phyloP scores from a whole-genome alignment of 2,888 invertebrate genomes.

The Pomacea canaliculata region DNA sequence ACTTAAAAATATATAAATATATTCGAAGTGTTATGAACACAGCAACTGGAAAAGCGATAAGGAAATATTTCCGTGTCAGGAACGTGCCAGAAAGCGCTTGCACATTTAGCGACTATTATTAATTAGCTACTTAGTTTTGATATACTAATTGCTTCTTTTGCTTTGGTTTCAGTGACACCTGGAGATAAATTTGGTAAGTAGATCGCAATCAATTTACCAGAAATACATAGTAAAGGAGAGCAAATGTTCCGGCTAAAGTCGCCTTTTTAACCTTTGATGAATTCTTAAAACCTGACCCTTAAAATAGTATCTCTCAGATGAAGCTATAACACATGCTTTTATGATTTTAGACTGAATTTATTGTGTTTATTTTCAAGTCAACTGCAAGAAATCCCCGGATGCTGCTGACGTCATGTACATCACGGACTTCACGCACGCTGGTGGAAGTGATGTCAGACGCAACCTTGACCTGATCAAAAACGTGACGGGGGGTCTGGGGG shows the following conservation, averaged over 20 bases:
- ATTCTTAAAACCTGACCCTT: no score
- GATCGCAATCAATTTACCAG: background rate
- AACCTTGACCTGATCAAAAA: conserved; percentile 12
- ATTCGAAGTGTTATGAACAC: no score
- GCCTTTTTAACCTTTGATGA: no score
- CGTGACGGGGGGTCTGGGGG: conserved; percentile 14
- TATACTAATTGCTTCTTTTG: background rate
- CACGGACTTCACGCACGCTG: conserved; percentile 23
- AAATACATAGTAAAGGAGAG: background rate
- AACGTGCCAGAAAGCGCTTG: no score
- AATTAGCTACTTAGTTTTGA: no score
- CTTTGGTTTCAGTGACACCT: conserved; percentile 10
- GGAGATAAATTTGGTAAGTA: conserved; percentile 18
- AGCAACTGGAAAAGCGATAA: no score
- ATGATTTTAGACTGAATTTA: no score
- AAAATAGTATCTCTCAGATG: no score
- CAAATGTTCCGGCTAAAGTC: background rate
- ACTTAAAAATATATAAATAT: no score
- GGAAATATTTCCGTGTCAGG: no score
- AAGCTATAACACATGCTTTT: no score
- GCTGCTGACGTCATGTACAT: conserved; percentile 29
- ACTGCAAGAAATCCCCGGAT: conserved; percentile 1
- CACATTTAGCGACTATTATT: no score
- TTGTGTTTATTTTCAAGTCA: background rate
- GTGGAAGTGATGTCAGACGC: conserved; percentile 4